phyloP scores from a whole-genome alignment of 2,888 invertebrate species.

The Drosophila subsilvestris region DNA sequence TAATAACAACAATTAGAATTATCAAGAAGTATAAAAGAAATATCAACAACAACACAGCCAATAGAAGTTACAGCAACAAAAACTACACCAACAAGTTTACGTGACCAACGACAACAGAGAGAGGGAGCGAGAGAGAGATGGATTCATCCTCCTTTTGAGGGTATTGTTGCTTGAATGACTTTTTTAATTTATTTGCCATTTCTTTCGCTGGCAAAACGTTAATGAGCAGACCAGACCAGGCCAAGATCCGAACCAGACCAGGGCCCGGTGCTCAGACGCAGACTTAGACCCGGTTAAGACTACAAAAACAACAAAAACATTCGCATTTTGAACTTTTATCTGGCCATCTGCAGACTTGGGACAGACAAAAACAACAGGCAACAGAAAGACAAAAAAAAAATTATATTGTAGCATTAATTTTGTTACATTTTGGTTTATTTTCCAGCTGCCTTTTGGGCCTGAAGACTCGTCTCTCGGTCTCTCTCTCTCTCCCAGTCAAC shows the following conservation, averaged over 20 bases:
- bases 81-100: background rate
- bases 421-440: conserved; percentile 59
- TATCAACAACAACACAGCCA: conserved; percentile 12
- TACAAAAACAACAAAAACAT: conserved; percentile 24
- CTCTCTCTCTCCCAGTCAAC: conserved; percentile 68
- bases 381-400: conserved; percentile 49
- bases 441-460: conserved; percentile 45
- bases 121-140: conserved; percentile 3
- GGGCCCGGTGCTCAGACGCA: conserved; percentile 6
- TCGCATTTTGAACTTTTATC: conserved; percentile 78
- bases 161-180: conserved; percentile 79
- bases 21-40: conserved; percentile 9
- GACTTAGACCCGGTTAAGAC: conserved; percentile 35
- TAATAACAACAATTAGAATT: conserved; percentile 8
- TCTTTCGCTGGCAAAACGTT: conserved; percentile 70
- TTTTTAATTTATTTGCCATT: conserved; percentile 81
- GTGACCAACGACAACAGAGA: background rate
- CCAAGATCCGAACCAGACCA: conserved; percentile 14
- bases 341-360: conserved; percentile 67
- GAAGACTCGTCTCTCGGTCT: conserved; percentile 22
- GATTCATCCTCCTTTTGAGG: conserved; percentile 52
- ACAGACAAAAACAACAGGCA: conserved; percentile 37
- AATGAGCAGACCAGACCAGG: conserved; percentile 67
- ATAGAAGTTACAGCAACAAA: background rate
- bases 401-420: conserved; percentile 72